phyloP scores from a whole-genome alignment of 2,797 vertebrate species.

The Taeniopygia guttata region DNA sequence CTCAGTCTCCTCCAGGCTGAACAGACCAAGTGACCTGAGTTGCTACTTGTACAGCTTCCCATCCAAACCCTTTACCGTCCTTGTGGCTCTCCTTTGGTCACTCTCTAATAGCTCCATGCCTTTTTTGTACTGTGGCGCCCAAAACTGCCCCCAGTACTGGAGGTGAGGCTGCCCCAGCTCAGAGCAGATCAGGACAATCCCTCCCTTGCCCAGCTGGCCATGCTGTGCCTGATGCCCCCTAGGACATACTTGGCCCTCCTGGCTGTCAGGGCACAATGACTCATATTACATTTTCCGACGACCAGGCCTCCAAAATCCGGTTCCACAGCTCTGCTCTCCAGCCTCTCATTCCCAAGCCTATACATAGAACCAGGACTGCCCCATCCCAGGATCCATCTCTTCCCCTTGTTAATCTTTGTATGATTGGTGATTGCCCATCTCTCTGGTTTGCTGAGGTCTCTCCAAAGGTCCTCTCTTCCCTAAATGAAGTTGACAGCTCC shows the following conservation, averaged over 20 bases:
- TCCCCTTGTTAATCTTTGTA: neutral
- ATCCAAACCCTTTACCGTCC: neutral
- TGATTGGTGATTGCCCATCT: neutral
- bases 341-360: neutral
- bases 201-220: rapidly evolving
- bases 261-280: neutral
- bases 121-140: rapidly evolving
- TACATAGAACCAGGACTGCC: neutral
- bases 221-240: neutral
- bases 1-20: neutral
- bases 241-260: rapidly evolving
- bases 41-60: rapidly evolving
- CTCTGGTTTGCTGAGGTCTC: neutral
- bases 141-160: rapidly evolving
- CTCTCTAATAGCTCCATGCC: neutral
- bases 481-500: neutral
- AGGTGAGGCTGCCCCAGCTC: rapidly evolving
- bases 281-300: rapidly evolving
- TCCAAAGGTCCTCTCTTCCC: neutral
- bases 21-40: neutral
- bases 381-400: neutral
- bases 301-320: neutral
- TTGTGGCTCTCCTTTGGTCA: neutral
- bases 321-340: neutral
- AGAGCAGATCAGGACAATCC: neutral